Evolutionary conservation across 2,113 vertebrate species (phyloP).

Genomic region (Odontesthes bonariensis): DNA sequence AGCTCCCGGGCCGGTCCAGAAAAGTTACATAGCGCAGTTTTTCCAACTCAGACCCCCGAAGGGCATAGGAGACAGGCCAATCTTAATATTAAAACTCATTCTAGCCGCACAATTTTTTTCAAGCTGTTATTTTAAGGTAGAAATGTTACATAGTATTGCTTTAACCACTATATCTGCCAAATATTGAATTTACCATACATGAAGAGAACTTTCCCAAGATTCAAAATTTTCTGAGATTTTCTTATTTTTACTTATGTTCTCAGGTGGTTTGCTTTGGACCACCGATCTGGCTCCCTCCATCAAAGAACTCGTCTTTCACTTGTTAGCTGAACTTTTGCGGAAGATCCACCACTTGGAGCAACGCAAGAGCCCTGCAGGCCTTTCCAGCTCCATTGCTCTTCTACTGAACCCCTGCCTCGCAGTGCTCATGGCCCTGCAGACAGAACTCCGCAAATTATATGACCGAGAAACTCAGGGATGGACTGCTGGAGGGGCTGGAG

Average conservation of each 20-base stretch:
- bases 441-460: conserved; percentile 94
- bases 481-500: conserved; percentile 80
- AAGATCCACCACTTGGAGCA: conserved; percentile 93
- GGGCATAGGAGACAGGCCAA: too few relatives aligned
- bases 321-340: conserved; percentile 92
- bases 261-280: conserved; percentile 96
- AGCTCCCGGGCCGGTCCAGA: too few relatives aligned
- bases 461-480: conserved; percentile 96
- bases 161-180: neutral
- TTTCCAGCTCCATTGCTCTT: conserved; percentile 93
- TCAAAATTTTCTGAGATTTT: neutral
- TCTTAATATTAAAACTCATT: too few relatives aligned
- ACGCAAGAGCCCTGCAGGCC: conserved; percentile 86
- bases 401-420: conserved; percentile 96
- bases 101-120: too few relatives aligned
- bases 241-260: conserved; percentile 5
- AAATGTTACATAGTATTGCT: too few relatives aligned
- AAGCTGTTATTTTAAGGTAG: too few relatives aligned
- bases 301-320: conserved; percentile 94
- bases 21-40: too few relatives aligned
- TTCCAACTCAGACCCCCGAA: too few relatives aligned
- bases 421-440: conserved; percentile 96
- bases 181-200: neutral
- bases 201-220: neutral
- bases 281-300: conserved; percentile 93